Base-by-base conservation (phyloP, 2,888 invertebrate genomes). In the Melinopterus prodromus region DNA sequence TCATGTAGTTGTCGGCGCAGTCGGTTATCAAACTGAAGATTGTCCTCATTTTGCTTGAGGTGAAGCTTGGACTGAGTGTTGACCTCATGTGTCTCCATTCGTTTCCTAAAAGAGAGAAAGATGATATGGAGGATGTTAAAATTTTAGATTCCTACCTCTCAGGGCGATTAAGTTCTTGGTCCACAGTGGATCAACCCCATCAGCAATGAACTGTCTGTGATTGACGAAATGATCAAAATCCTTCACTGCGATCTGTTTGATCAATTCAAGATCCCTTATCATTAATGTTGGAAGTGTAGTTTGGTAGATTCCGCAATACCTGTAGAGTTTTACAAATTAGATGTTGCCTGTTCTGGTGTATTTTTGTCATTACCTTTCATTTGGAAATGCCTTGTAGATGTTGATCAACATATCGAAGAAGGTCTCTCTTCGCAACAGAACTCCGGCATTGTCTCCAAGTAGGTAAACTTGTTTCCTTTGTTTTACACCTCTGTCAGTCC, bases 181-280 rank as follows among this genome's bases (percentile, higher is more conserved):
- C 83, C 92, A 92, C 0, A 93, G 83, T 0, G 90, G 90, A 72
- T 92, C 92, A 6, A 84, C 84, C 0, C 87, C 85, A 16, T 90
- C 87, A 5, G 83, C 76, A 6, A 85, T 78, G 71, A 37, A 80
- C 35, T 74, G 74, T 7, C 77, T 78, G 75, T 87, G 87, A 79
- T 93, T 92, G 14, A 90, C 89, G 83, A 93, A 93, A 86, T 91
- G 88, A 78, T 93, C 92, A 85, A 92, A 92, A 84, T 93, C 92
- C 79, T 92, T 90, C 37, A 92, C 91, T 79, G 91, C 89, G 9
- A 93, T 86, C 38, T 90, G 89, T 86, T 92, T 92, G 6, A 93
- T 91, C 15, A 93, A 85, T 6, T 93, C 92, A 6, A 91, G 90
- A 85, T 93, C 92, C 81, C 90, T 86, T 0, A 93, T 82, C 69